A percentile compares a stretch with the other conserved stretches of the same genome.
Conservation (phyloP, 2,113 vertebrate species). For the Cynocephalus volans region DNA sequence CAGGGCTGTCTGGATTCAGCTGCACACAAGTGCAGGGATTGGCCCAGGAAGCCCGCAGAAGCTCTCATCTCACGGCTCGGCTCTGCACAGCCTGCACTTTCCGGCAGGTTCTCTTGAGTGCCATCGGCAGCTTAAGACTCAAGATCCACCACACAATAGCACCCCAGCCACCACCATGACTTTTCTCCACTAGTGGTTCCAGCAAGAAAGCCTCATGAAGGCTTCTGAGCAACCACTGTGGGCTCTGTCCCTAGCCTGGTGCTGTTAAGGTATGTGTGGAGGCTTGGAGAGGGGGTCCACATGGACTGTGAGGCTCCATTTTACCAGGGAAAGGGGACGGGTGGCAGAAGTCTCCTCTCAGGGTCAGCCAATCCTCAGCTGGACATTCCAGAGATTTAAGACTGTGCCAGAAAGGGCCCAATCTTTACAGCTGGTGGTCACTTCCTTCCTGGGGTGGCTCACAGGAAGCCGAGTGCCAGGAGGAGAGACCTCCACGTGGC, state of each 20-base stretch:
- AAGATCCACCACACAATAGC: background rate
- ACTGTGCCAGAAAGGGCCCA: background rate
- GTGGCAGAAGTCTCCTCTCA: background rate
- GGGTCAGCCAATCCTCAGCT: no score
- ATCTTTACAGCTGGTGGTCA: background rate
- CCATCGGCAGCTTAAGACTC: background rate
- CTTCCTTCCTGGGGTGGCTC: background rate
- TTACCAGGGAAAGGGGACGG: background rate
- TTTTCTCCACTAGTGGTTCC: background rate
- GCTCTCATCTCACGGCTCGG: background rate
- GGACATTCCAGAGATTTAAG: background rate
- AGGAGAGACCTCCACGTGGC: background rate
- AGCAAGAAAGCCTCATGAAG: background rate
- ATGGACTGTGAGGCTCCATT: background rate
- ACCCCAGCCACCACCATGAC: background rate
- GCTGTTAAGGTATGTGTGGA: background rate
- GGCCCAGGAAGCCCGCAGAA: no score
- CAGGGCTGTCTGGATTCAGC: background rate
- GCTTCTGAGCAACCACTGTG: background rate
- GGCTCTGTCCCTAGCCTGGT: accelerated
- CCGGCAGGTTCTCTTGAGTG: background rate
- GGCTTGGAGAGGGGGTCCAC: background rate
- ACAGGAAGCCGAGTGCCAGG: background rate
- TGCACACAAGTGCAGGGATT: no score
- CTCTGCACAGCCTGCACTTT: background rate